Evolutionary conservation across 2,113 vertebrate species (phyloP).

Genomic region (Actinemys pallida): DNA sequence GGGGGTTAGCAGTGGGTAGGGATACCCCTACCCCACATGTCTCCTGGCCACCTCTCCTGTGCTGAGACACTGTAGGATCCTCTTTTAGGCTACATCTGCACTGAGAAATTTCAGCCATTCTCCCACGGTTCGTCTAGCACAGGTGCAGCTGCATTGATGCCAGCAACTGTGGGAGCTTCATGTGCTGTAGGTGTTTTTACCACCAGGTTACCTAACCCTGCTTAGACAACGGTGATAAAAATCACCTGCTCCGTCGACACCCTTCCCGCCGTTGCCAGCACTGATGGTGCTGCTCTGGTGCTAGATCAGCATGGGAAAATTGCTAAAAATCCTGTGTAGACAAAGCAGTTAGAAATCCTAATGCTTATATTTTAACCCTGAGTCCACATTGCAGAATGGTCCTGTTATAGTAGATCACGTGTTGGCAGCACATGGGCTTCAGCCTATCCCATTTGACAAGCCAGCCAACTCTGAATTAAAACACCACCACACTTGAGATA

Average conservation of each 20-base stretch:
- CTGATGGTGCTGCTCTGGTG: not conserved
- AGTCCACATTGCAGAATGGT: accelerated
- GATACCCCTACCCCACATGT: not conserved
- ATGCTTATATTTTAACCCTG: not conserved
- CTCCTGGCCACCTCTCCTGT: accelerated
- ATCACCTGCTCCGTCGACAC: not conserved
- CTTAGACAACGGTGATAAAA: accelerated
- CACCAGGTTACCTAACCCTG: not conserved
- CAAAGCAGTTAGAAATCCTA: not conserved
- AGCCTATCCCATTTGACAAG: not conserved
- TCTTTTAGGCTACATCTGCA: accelerated
- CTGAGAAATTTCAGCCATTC: not conserved
- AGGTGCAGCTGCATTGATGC: not conserved
- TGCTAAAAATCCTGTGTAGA: not conserved
- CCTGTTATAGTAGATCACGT: accelerated
- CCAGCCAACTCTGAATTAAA: not conserved
- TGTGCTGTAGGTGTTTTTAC: not conserved
- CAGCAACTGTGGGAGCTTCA: not conserved
- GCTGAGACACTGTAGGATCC: not conserved
- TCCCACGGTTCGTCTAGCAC: accelerated
- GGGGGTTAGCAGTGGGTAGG: accelerated
- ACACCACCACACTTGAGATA: not conserved
- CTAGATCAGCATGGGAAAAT: not conserved
- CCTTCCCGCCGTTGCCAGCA: accelerated
- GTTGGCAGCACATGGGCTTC: not conserved